These are phyloP conservation scores for Rhagoletis zephyria DNA, from an alignment of 1,140 invertebrate genomes.

Conservation along the genomic window DNA sequence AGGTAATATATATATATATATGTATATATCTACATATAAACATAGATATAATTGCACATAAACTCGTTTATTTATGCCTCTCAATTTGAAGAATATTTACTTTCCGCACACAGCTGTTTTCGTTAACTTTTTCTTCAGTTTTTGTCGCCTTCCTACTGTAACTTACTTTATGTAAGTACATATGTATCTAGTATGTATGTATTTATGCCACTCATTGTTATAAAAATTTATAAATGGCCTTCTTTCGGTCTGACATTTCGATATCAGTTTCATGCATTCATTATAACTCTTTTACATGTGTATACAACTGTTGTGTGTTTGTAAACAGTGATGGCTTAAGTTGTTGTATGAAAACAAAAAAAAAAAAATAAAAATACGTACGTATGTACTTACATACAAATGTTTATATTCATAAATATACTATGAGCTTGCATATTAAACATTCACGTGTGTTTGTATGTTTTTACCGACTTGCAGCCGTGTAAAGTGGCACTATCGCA, in stretches of 20 bases:
- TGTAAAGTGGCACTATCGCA: slow-evolving; percentile 9
- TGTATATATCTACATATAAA: too few species aligned
- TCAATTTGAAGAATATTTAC: slow-evolving; percentile 4
- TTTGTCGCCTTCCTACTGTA: not conserved
- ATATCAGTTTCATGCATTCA: slow-evolving; percentile 38
- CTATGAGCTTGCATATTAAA: not conserved
- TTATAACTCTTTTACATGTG: not conserved
- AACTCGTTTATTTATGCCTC: not conserved
- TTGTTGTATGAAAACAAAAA: not conserved
- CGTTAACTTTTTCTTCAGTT: not conserved
- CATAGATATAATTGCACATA: too few species aligned
- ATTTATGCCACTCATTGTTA: not conserved
- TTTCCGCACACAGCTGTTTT: not conserved
- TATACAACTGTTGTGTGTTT: too few species aligned
- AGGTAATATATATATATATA: too few species aligned
- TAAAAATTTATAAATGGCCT: slow-evolving; percentile 19
- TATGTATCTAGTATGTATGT: not conserved
- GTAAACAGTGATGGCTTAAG: not conserved
- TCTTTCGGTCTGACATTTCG: slow-evolving; percentile 13
- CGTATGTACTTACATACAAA: not conserved
- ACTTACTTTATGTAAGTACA: too few species aligned
- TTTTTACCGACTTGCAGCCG: not conserved
- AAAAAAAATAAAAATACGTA: not conserved
- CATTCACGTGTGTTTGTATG: too few species aligned
- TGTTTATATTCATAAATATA: too few species aligned